Conservation (phyloP, 2,113 vertebrate genomes). For the Oenanthe melanoleuca region DNA sequence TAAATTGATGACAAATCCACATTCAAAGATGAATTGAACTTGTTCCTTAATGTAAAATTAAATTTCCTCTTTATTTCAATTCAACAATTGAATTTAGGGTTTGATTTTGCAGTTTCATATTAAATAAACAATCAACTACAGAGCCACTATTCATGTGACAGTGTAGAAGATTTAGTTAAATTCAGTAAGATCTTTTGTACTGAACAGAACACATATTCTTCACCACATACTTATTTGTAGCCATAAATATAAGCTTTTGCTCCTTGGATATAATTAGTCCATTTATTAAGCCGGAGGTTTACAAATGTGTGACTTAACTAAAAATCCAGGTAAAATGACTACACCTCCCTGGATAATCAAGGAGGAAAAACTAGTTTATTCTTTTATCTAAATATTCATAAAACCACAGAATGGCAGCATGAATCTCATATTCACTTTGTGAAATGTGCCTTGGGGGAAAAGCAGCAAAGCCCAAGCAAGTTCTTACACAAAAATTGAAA, state of each 20-base stretch:
- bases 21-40: neutral
- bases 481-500: neutral
- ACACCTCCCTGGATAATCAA: neutral
- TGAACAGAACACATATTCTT: neutral
- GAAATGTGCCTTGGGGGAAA: neutral
- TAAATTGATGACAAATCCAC: neutral
- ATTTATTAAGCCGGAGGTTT: neutral
- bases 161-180: neutral
- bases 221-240: neutral
- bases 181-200: neutral
- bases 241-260: neutral
- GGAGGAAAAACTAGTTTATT: neutral
- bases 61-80: slow-evolving; percentile 2
- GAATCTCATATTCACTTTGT: neutral
- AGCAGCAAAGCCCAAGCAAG: neutral
- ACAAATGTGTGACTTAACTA: neutral
- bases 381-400: neutral
- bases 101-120: neutral
- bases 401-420: neutral
- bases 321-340: neutral
- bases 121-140: neutral
- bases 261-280: neutral
- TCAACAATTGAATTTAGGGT: neutral
- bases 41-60: neutral
- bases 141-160: neutral